These are phyloP conservation scores for Polymixis lichenea DNA, from an alignment of 2,888 invertebrate species.

Conservation along the genomic window DNA sequence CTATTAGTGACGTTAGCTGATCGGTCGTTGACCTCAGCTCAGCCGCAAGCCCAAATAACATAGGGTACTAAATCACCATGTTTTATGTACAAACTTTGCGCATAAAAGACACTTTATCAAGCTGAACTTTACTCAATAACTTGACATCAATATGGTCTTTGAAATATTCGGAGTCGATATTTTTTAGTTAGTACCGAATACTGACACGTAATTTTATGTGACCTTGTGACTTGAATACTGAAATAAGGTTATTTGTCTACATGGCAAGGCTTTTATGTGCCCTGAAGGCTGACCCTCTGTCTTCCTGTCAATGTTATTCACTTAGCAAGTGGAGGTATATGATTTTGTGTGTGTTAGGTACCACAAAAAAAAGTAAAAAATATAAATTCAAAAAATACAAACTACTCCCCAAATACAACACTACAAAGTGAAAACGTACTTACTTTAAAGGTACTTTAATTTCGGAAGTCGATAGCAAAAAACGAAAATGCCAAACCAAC, in stretches of 20 bases:
- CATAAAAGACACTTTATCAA: constrained; percentile 73
- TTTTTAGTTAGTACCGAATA: constrained; percentile 25
- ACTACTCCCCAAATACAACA: too few species aligned
- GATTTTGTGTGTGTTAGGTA: too few species aligned
- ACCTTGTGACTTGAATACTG: background rate
- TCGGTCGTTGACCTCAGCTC: constrained; percentile 24
- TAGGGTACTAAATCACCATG: constrained; percentile 68
- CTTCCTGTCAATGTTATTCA: too few species aligned
- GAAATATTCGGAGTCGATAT: constrained; percentile 36
- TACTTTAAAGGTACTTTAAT: too few species aligned
- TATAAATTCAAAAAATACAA: too few species aligned
- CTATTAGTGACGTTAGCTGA: constrained; percentile 32
- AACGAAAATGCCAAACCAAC: too few species aligned
- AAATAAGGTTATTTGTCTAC: background rate
- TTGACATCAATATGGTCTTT: constrained; percentile 67
- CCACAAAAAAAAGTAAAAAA: too few species aligned
- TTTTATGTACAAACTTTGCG: constrained; percentile 73
- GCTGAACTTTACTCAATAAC: constrained; percentile 66
- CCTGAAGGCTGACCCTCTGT: background rate
- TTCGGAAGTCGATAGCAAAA: too few species aligned
- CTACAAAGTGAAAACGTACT: too few species aligned
- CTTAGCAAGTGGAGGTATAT: too few species aligned
- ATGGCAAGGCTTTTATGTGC: background rate
- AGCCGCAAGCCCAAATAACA: constrained; percentile 57
- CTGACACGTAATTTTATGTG: background rate